Percentiles rank a stretch among this genome's conserved stretches.
Evolutionary conservation across 2,888 invertebrate species (phyloP).

Genomic region (Eristalinus aeneus): DNA sequence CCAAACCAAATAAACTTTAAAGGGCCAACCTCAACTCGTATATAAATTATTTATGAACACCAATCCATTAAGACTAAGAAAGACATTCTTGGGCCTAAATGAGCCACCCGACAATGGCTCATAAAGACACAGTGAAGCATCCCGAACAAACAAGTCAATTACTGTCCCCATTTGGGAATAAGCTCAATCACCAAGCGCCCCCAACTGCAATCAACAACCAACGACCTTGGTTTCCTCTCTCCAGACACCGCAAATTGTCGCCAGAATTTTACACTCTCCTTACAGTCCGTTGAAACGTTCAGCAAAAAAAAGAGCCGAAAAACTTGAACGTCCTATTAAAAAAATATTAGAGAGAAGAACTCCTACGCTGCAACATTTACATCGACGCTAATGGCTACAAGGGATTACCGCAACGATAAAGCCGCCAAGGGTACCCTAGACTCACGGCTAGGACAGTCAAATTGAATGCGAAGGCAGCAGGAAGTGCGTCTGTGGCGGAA

Average conservation of each 20-base stretch:
- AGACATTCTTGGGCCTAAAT: too few relatives aligned
- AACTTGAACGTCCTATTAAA: not conserved
- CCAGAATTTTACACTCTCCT: not conserved
- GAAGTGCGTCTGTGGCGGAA: not conserved
- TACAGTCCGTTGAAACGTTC: not conserved
- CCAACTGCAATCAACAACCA: not conserved
- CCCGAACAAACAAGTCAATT: not conserved
- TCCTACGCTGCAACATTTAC: constrained; percentile 4
- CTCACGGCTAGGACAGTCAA: not conserved
- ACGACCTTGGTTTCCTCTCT: not conserved
- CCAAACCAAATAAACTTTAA: too few relatives aligned
- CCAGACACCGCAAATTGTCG: not conserved
- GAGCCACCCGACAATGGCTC: not conserved
- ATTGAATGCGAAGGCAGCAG: not conserved
- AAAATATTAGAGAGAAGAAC: not conserved
- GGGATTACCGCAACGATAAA: constrained; percentile 32
- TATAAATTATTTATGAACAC: too few relatives aligned
- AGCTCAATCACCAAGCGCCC: not conserved
- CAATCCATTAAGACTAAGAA: too few relatives aligned
- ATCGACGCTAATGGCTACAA: constrained; percentile 27
- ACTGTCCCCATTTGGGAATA: not conserved
- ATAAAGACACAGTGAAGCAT: not conserved
- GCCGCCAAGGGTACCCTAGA: not conserved
- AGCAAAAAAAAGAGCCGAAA: not conserved
- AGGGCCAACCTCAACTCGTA: too few relatives aligned